These are phyloP conservation scores for Psylliodes chrysocephalus DNA, from an alignment of 2,888 invertebrate genomes.

Conservation along the genomic window DNA sequence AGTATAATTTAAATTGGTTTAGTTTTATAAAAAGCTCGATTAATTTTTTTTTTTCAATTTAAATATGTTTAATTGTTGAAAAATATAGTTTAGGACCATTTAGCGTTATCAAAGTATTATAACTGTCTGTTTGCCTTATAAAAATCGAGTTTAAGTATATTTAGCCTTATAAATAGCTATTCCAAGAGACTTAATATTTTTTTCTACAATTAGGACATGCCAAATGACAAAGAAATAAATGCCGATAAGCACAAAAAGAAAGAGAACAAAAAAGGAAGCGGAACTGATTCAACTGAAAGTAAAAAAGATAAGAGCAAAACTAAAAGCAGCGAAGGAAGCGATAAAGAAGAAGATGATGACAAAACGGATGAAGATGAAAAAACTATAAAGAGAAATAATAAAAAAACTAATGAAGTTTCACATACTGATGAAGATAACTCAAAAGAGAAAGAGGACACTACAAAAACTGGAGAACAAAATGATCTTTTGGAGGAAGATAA, in stretches of 20 bases:
- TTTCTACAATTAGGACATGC: background rate
- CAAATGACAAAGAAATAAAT: background rate
- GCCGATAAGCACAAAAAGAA: background rate
- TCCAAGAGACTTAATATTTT: too few species aligned
- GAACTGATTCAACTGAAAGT: background rate
- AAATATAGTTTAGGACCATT: too few species aligned
- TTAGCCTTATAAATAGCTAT: too few species aligned
- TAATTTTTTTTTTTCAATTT: too few species aligned
- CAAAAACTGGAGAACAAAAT: background rate
- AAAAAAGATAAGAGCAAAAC: background rate
- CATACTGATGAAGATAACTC: constrained; percentile 26
- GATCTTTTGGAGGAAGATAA: background rate
- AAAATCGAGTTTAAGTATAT: too few species aligned
- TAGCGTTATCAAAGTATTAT: too few species aligned
- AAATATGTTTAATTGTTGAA: too few species aligned
- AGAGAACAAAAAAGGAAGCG: background rate
- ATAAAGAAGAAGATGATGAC: background rate
- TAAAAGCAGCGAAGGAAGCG: too few species aligned
- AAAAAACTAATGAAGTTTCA: too few species aligned
- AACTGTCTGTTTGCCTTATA: too few species aligned
- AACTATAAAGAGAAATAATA: background rate
- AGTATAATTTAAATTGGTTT: too few species aligned
- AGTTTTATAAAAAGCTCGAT: too few species aligned
- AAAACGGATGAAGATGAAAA: background rate
- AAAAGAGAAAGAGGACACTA: constrained; percentile 20